Evolutionary conservation across 2,113 vertebrate species (phyloP).

Genomic region (Zootoca vivipara): DNA sequence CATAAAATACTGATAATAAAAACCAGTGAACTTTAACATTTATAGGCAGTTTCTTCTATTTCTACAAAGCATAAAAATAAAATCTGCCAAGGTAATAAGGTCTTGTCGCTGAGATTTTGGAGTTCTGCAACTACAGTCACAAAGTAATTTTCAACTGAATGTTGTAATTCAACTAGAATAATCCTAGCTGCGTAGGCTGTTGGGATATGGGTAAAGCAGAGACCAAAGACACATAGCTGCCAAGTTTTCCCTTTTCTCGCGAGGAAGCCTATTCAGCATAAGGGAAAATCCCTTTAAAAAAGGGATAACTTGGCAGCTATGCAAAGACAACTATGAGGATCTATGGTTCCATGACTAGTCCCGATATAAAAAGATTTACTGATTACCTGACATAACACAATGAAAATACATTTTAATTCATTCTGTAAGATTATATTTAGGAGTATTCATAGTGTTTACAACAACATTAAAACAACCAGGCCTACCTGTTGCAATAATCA

Average conservation of each 20-base stretch:
- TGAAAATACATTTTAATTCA: background rate
- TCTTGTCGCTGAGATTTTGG: background rate
- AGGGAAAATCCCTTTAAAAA: too few relatives aligned
- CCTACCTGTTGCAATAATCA: constrained; percentile 96
- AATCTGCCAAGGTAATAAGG: background rate
- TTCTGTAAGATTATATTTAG: background rate
- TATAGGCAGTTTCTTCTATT: background rate
- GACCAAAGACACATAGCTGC: too few relatives aligned
- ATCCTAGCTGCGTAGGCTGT: background rate
- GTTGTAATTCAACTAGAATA: background rate
- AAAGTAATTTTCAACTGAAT: background rate
- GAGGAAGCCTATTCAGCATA: too few relatives aligned
- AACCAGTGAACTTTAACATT: background rate
- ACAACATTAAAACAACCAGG: background rate
- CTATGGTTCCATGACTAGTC: background rate
- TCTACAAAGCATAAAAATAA: background rate
- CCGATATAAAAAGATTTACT: background rate
- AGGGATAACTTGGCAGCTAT: too few relatives aligned
- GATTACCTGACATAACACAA: background rate
- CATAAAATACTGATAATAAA: background rate
- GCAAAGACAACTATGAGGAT: too few relatives aligned
- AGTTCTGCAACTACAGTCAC: background rate
- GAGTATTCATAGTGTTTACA: background rate
- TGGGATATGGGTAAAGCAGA: background rate
- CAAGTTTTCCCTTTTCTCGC: too few relatives aligned